phyloP scores from a whole-genome alignment of 2,113 vertebrate genomes.

The Dipodomys spectabilis region DNA sequence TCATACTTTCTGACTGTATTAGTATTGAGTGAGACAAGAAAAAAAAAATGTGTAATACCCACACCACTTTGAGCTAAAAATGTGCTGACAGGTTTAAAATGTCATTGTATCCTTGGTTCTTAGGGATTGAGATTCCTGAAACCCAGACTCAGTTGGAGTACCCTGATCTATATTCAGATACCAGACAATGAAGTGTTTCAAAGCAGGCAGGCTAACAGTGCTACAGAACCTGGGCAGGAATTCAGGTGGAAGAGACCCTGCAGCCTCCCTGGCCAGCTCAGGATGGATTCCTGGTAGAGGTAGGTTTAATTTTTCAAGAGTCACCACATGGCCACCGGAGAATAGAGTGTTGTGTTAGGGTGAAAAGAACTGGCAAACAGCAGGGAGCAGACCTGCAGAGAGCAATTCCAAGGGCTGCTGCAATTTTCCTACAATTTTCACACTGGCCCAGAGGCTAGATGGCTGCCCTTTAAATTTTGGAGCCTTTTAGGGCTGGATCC shows the following conservation, averaged over 20 bases:
- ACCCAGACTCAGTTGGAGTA: background rate
- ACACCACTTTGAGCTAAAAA: background rate
- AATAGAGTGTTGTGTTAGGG: background rate
- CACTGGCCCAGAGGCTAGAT: background rate
- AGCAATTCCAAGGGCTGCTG: background rate
- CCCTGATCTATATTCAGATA: background rate
- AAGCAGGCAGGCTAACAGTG: background rate
- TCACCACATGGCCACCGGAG: background rate
- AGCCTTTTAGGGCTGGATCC: background rate
- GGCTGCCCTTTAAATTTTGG: slow-evolving; percentile 36
- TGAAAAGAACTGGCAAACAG: background rate
- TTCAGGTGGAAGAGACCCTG: background rate
- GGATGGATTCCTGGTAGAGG: background rate
- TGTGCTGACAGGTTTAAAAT: background rate
- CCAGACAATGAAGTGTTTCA: background rate
- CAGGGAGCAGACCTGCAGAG: background rate
- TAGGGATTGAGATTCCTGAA: background rate
- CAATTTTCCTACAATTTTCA: slow-evolving; percentile 19
- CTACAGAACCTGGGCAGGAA: background rate
- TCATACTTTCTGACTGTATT: too few relatives aligned
- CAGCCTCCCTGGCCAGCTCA: background rate
- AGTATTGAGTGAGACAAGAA: background rate
- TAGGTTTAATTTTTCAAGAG: background rate
- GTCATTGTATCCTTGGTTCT: background rate
- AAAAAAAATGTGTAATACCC: background rate